These are phyloP conservation scores for Pristionchus japonicus DNA, from an alignment of 2,888 invertebrate species.

Conservation along the genomic window DNA sequence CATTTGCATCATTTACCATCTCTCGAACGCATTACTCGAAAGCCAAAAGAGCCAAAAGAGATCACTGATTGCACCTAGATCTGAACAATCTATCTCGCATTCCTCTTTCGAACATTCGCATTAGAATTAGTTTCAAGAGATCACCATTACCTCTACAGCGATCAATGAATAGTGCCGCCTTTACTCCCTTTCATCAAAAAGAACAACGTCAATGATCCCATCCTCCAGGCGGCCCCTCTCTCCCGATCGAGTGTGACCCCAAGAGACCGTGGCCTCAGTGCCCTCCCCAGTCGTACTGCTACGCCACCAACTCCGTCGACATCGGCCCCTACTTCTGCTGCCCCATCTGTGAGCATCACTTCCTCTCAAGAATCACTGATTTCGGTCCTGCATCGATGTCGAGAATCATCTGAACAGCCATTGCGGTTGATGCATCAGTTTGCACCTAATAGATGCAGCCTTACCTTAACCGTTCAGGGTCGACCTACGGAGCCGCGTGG, in stretches of 20 bases:
- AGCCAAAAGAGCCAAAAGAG: too few relatives aligned
- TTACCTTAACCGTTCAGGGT: conserved; percentile 70
- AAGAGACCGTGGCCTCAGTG: conserved; percentile 75
- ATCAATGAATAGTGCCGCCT: too few relatives aligned
- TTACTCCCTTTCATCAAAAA: neutral
- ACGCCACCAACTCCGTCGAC: conserved; percentile 75
- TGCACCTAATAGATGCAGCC: too few relatives aligned
- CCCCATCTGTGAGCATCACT: conserved; percentile 70
- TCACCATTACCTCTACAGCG: too few relatives aligned
- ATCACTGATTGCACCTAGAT: neutral
- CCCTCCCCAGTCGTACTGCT: conserved; percentile 75
- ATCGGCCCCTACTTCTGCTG: conserved; percentile 76
- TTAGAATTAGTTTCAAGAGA: too few relatives aligned
- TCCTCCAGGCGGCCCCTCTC: conserved; percentile 63
- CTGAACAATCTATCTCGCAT: neutral
- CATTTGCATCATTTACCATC: neutral
- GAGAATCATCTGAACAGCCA: neutral
- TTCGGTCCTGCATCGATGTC: neutral
- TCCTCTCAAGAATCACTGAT: neutral
- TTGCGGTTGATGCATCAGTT: too few relatives aligned
- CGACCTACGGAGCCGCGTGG: conserved; percentile 74
- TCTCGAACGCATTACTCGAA: too few relatives aligned
- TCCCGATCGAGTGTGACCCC: conserved; percentile 74
- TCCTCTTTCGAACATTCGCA: too few relatives aligned
- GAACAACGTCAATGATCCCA: neutral